These are phyloP conservation scores for Cercopithecus mona DNA, from an alignment of 2,113 vertebrate genomes.

Conservation along the genomic window DNA sequence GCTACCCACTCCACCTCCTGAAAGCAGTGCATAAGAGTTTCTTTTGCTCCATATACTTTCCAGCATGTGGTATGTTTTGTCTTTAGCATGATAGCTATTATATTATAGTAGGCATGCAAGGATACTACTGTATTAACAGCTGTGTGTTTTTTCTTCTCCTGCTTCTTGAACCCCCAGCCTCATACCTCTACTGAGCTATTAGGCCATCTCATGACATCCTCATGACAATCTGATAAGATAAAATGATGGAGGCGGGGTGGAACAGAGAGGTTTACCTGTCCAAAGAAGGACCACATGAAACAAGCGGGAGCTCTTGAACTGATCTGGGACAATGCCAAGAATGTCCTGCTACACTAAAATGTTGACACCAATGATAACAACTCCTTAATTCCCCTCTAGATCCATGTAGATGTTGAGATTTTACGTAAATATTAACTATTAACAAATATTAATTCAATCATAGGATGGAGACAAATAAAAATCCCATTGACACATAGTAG, in stretches of 20 bases:
- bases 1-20: not conserved
- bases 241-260: rapidly evolving
- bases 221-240: not conserved
- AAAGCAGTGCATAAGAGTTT: not conserved
- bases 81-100: not conserved
- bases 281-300: not conserved
- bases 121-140: not conserved
- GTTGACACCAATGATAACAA: not conserved
- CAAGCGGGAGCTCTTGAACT: rapidly evolving
- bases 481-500: not conserved
- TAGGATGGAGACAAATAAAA: not conserved
- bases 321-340: not conserved
- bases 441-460: not conserved
- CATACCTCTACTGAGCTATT: not conserved
- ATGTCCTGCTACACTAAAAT: not conserved
- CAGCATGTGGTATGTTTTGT: not conserved
- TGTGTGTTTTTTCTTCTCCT: not conserved
- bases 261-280: not conserved
- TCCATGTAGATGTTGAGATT: not conserved
- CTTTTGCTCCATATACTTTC: not conserved
- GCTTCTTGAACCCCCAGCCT: not conserved
- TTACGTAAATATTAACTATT: not conserved
- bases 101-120: not conserved
- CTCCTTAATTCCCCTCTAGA: not conserved
- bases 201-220: not conserved